Conservation (phyloP, 2,888 invertebrate genomes). For the Eucera pruinosa region DNA sequence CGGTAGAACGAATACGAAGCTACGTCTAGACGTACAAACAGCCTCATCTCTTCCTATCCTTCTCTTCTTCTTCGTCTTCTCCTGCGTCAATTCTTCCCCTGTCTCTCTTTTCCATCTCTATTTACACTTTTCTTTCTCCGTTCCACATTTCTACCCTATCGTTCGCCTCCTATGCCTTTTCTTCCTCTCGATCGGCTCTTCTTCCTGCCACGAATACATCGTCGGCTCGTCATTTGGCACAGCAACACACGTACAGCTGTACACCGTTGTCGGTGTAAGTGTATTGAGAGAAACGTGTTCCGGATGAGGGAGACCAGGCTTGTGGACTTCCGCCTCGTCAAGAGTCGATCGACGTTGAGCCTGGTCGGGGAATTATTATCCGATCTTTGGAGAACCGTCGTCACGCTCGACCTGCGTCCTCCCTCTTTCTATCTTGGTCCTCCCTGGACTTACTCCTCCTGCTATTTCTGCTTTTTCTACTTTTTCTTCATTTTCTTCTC, state of each 20-base stretch:
- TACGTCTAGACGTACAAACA: slow-evolving; percentile 71
- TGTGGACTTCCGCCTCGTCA: slow-evolving; percentile 74
- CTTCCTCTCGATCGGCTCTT: slow-evolving; percentile 40
- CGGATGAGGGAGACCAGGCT: slow-evolving; percentile 63
- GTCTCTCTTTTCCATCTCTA: neutral
- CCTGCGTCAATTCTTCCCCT: slow-evolving; percentile 21
- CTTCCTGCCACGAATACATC: slow-evolving; percentile 18
- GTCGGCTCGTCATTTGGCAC: slow-evolving; percentile 62
- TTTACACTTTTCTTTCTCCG: neutral
- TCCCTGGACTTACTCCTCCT: neutral
- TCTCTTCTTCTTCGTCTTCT: slow-evolving; percentile 6
- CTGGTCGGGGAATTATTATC: slow-evolving; percentile 73
- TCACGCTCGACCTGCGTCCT: slow-evolving; percentile 57
- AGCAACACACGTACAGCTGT: slow-evolving; percentile 10
- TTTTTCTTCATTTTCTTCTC: neutral
- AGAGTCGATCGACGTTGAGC: slow-evolving; percentile 75
- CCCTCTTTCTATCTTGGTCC: slow-evolving; percentile 12
- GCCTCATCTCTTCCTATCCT: slow-evolving; percentile 52
- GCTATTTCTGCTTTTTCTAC: neutral
- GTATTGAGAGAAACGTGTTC: slow-evolving; percentile 48
- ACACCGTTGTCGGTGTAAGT: neutral
- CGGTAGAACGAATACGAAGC: slow-evolving; percentile 70
- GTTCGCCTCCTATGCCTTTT: slow-evolving; percentile 9
- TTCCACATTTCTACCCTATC: neutral
- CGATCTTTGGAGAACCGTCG: slow-evolving; percentile 57